Evolutionary conservation across 2,113 vertebrate species (phyloP).

Genomic region (Agapornis roseicollis): DNA sequence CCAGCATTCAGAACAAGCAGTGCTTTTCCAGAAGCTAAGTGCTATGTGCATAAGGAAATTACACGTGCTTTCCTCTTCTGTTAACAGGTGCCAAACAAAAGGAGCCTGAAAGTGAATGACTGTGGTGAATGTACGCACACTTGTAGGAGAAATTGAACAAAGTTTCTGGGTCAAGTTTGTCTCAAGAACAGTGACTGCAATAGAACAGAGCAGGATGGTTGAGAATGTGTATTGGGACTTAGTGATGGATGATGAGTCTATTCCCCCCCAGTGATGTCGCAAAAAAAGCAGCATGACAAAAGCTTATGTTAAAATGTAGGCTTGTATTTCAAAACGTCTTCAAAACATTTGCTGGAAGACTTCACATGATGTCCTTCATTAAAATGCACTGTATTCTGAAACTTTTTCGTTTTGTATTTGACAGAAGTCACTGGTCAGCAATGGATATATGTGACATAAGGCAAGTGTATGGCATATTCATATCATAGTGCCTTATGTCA

Average conservation of each 20-base stretch:
- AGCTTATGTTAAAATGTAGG: conserved; percentile 71
- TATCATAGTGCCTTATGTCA: conserved; percentile 80
- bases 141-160: conserved; percentile 70
- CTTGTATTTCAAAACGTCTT: conserved; percentile 69
- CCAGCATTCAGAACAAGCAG: not conserved
- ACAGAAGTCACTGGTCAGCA: conserved; percentile 72
- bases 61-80: not conserved
- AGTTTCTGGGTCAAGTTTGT: conserved; percentile 73
- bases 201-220: conserved; percentile 61
- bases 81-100: conserved; percentile 85
- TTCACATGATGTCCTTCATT: conserved; percentile 75
- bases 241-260: conserved; percentile 67
- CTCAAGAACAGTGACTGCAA: conserved; percentile 67
- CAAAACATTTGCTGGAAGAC: conserved; percentile 69
- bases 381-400: conserved; percentile 75
- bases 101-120: conserved; percentile 83
- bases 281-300: conserved; percentile 73
- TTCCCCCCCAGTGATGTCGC: conserved; percentile 70
- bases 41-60: not conserved
- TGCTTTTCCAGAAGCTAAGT: not conserved
- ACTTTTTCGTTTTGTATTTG: conserved; percentile 69
- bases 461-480: conserved; percentile 72
- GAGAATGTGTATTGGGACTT: conserved; percentile 68
- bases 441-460: conserved; percentile 69
- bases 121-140: not conserved